Conservation (phyloP, 2,888 invertebrate genomes). For the Catonia carolina region DNA sequence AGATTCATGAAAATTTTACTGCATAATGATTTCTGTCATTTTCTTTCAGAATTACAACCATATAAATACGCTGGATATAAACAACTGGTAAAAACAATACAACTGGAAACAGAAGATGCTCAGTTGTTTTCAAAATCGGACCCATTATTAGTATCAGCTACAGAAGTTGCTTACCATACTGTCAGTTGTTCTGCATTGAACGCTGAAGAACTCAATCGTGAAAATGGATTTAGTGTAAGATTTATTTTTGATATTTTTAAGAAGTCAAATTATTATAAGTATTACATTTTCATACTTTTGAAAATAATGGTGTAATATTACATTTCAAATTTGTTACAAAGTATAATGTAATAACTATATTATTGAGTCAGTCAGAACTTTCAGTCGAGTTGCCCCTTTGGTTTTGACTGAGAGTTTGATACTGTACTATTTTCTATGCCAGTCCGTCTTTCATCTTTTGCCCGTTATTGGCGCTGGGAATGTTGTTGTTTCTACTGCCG, state of each 20-base stretch:
- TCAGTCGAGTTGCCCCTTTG: too few relatives aligned
- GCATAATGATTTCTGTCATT: not conserved
- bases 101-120: slow-evolving; percentile 88
- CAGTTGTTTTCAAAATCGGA: slow-evolving; percentile 80
- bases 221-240: slow-evolving; percentile 78
- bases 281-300: too few relatives aligned
- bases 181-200: slow-evolving; percentile 94
- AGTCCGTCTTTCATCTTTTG: too few relatives aligned
- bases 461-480: too few relatives aligned
- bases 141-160: slow-evolving; percentile 82
- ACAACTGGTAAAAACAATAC: slow-evolving; percentile 90
- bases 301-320: not conserved
- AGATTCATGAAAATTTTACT: too few relatives aligned
- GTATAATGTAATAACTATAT: not conserved
- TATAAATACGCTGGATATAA: slow-evolving; percentile 99
- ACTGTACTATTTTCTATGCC: too few relatives aligned
- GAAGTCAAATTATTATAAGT: slow-evolving; percentile 14
- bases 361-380: not conserved
- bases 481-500: too few relatives aligned
- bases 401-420: too few relatives aligned
- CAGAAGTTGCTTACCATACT: slow-evolving; percentile 92
- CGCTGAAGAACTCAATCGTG: slow-evolving; percentile 92
- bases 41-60: slow-evolving; percentile 66
- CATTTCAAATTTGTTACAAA: not conserved
- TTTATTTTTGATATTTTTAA: too few relatives aligned